Evolutionary conservation across 2,888 invertebrate species (phyloP).

Genomic region (Salpingus planirostris): DNA sequence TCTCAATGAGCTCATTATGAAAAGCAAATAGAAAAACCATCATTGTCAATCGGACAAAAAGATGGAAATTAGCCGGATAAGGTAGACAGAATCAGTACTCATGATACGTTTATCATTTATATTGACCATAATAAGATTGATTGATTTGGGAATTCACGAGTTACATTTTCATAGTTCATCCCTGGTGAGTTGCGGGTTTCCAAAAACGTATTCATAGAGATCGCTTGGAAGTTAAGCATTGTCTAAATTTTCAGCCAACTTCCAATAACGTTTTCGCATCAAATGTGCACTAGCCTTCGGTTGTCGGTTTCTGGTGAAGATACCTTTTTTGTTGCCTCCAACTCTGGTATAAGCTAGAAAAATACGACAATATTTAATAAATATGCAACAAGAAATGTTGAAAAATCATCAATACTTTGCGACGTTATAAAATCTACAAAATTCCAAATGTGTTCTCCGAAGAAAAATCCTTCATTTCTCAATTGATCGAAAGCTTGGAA

Average conservation of each 20-base stretch:
- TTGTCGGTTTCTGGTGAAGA: constrained; percentile 81
- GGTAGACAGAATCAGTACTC: no score
- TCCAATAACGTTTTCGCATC: constrained; percentile 67
- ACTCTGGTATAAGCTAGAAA: constrained; percentile 36
- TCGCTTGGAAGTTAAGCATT: constrained; percentile 47
- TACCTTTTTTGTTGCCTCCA: constrained; percentile 81
- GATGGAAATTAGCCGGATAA: no score
- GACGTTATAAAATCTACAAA: constrained; percentile 97
- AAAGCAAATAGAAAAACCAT: no score
- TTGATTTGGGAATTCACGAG: no score
- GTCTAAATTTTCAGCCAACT: constrained; percentile 53
- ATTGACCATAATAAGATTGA: no score
- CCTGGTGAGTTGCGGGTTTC: no score
- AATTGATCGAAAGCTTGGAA: constrained; percentile 88
- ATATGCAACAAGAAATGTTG: no score
- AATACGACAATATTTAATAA: background rate
- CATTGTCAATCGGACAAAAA: no score
- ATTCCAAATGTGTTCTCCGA: constrained; percentile 98
- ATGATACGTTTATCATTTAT: no score
- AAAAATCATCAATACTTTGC: constrained; percentile 44
- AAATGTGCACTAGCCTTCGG: constrained; percentile 83
- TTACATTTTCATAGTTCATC: no score
- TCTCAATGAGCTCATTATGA: no score
- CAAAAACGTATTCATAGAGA: constrained; percentile 45
- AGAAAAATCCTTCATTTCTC: constrained; percentile 64